Percentiles rank a stretch among this genome's conserved stretches.
phyloP scores from a whole-genome alignment of 2,888 invertebrate genomes.

The Diadromus collaris region DNA sequence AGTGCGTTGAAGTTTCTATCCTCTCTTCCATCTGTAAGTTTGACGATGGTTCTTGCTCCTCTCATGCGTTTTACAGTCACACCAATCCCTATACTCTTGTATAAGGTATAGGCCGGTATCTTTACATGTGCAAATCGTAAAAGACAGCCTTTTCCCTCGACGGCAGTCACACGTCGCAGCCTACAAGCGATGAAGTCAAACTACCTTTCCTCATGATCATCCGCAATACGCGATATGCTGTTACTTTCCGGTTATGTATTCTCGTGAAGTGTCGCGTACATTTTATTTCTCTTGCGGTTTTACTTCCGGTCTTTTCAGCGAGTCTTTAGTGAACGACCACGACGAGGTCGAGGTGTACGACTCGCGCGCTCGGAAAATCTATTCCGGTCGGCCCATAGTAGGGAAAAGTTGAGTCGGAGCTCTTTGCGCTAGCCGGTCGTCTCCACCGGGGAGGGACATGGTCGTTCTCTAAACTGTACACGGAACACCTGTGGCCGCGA shows the following conservation, averaged over 20 bases:
- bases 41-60: conserved; percentile 26
- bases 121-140: conserved; percentile 21
- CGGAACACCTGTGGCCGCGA: conserved; percentile 73
- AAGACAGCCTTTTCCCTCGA: conserved; percentile 16
- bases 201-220: conserved; percentile 15
- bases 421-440: conserved; percentile 23
- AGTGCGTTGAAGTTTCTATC: conserved; percentile 38
- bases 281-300: background rate
- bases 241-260: conserved; percentile 18
- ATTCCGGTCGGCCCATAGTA: conserved; percentile 30
- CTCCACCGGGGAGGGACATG: background rate
- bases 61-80: too few species aligned
- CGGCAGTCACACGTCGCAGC: background rate
- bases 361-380: conserved; percentile 15
- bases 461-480: conserved; percentile 53
- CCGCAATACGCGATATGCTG: conserved; percentile 14
- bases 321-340: conserved; percentile 24
- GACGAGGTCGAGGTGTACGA: background rate
- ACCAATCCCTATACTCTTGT: conserved; percentile 28
- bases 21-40: background rate
- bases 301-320: conserved; percentile 18
- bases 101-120: conserved; percentile 17
- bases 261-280: background rate
- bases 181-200: conserved; percentile 30
- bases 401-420: conserved; percentile 16